A percentile compares a stretch with the other conserved stretches of the same genome.
Evolutionary conservation across 30 jellyfish, hydroid and myxozoan species (phyloP).

Genomic region (Chironex yamaguchii): DNA sequence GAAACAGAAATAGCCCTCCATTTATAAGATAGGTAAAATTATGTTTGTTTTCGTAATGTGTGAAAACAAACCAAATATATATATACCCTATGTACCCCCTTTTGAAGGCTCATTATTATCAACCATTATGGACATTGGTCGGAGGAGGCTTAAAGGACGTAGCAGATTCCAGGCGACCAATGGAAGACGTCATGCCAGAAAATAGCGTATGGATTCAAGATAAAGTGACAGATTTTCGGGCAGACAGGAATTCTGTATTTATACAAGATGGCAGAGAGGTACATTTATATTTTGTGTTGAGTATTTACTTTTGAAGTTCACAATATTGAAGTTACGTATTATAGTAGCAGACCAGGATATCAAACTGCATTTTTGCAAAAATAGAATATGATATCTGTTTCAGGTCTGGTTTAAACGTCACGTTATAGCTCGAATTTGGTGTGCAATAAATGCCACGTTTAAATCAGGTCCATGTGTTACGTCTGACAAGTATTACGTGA

Average conservation of each 20-base stretch:
- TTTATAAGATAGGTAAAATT: no score
- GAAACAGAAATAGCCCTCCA: no score
- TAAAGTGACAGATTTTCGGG: conserved; percentile 73
- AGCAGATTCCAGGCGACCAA: conserved; percentile 72
- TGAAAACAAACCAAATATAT: no score
- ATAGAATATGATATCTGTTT: no score
- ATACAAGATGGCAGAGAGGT: conserved; percentile 85
- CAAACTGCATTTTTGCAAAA: not conserved
- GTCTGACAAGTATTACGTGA: no score
- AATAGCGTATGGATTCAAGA: conserved; percentile 84
- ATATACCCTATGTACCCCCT: no score
- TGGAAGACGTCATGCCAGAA: conserved; percentile 85
- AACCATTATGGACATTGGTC: conserved; percentile 96
- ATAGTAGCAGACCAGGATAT: not conserved
- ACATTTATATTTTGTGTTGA: no score
- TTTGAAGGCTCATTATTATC: conserved; percentile 90
- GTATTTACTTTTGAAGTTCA: not conserved
- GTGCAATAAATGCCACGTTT: no score
- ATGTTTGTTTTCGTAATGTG: no score
- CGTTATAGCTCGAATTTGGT: no score
- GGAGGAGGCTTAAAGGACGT: conserved; percentile 94
- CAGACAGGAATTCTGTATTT: conserved; percentile 48
- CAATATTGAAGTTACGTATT: not conserved
- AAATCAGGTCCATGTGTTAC: no score
- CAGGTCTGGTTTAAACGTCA: no score